phyloP scores from a whole-genome alignment of 2,888 invertebrate species.

The Melitaea athalia region DNA sequence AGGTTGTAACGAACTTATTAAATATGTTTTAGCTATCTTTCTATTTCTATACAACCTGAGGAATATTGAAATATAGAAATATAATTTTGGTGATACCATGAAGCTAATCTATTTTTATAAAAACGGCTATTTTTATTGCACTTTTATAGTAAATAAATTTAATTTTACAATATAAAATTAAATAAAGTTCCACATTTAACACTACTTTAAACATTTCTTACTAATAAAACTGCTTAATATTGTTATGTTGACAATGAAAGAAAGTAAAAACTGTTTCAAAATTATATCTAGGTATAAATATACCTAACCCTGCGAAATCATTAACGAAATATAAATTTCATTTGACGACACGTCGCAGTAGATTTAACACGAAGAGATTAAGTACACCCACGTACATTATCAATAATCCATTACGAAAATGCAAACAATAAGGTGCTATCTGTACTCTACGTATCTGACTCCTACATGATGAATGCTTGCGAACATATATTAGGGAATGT shows the following conservation, averaged over 20 bases:
- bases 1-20: neutral
- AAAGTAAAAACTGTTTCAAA: neutral
- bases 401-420: conserved; percentile 80
- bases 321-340: conserved; percentile 63
- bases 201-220: too few relatives aligned
- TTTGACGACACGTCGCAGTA: conserved; percentile 63
- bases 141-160: too few relatives aligned
- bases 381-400: conserved; percentile 80
- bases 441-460: conserved; percentile 59
- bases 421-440: conserved; percentile 80
- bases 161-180: too few relatives aligned
- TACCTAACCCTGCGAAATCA: conserved; percentile 50
- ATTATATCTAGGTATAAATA: neutral
- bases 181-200: too few relatives aligned
- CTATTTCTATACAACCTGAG: too few relatives aligned
- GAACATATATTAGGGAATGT: conserved; percentile 77
- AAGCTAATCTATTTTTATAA: too few relatives aligned
- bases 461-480: conserved; percentile 71
- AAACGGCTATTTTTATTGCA: too few relatives aligned
- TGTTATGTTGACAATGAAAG: neutral
- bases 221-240: neutral
- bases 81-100: too few relatives aligned
- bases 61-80: too few relatives aligned
- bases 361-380: conserved; percentile 71
- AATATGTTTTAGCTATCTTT: too few relatives aligned